A percentile compares a stretch with the other conserved stretches of the same genome.
These are phyloP conservation scores for Montipora efflorescens DNA, from an alignment of 64 coral and sea anemone genomes.

Conservation along the genomic window DNA sequence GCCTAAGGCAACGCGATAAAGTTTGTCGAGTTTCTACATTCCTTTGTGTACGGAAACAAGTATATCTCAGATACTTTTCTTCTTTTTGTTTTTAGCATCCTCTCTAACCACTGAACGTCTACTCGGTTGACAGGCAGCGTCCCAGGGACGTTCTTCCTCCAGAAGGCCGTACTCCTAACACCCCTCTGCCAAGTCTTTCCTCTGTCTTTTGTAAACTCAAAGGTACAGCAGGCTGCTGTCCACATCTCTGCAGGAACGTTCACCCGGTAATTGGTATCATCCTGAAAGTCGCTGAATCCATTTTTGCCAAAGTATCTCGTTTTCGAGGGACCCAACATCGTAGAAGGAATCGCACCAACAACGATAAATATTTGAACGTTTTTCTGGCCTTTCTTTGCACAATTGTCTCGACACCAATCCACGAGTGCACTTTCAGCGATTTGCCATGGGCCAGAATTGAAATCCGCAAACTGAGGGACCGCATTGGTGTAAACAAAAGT, in stretches of 20 bases:
- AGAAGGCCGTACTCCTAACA: conserved; percentile 6
- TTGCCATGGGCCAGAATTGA: too few relatives aligned
- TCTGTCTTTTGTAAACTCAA: conserved; percentile 1
- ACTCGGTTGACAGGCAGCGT: not conserved
- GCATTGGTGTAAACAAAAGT: conserved; percentile 25
- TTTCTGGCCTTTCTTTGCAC: too few relatives aligned
- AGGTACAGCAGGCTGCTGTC: conserved; percentile 26
- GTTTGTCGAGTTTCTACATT: not conserved
- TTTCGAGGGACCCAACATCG: not conserved
- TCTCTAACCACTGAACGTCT: not conserved
- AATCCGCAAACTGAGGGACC: not conserved
- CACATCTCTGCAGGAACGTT: conserved; percentile 20
- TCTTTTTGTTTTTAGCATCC: not conserved
- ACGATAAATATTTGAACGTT: too few relatives aligned
- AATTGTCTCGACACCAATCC: too few relatives aligned
- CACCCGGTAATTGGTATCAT: not conserved
- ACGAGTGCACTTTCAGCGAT: too few relatives aligned
- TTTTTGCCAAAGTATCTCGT: conserved; percentile 19
- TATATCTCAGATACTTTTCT: not conserved
- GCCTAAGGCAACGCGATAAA: not conserved
- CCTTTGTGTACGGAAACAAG: not conserved
- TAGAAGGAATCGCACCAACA: too few relatives aligned
- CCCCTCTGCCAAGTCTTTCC: not conserved
- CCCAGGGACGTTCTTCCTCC: not conserved
- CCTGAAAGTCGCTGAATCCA: conserved; percentile 12